Base-by-base conservation (phyloP, 2,113 vertebrate genomes). In the Odobenus rosmarus region DNA sequence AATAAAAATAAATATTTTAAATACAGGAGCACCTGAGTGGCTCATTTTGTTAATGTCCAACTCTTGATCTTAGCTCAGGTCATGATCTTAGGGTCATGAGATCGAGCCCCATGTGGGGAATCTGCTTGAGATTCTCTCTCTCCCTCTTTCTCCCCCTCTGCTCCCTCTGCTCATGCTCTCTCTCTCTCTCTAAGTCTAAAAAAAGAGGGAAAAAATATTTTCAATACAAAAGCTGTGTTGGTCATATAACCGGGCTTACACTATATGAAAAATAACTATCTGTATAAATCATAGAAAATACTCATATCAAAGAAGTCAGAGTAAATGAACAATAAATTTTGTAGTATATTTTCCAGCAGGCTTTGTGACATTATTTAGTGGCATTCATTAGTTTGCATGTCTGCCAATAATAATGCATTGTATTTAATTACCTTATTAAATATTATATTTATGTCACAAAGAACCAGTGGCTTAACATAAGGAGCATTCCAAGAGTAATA, bases 341-440 rank as follows among this genome's bases (percentile, higher is more conserved):
- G 6, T 62, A 76, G 0, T 90, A 11, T 94, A 87, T 28, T 93
- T 46, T 92, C 42, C 87, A 92, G 21, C 3, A 31, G 46, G 6
- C 2, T 96, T 93, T 92, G 67, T 96, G 64, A 98, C 89, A 51
- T 95, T 95, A 93, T 33, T 97, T 88, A 88, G 83, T 85, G 83
- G 15, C 55, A 71, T 46, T 96, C 15, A 82, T 83, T 96, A 61
- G 28, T 96, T 96, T 97, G 39, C 39, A 51, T 86, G 26, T 61
- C 77, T 82, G n/a, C 39, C n/a, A 85, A 69, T 96, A 21, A 39
- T 64, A 86, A 82, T 76, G 13, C 26, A 57, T 74, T 97, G 18
- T 74, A 81, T 59, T 64, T 97, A 93, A 86, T 91, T 86, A 16
- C 53, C 61, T 13, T 91, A 61, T 97, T 97, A 92, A 92, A 93